These are phyloP conservation scores for Characodon lateralis DNA, from an alignment of 2,797 vertebrate species.

Conservation along the genomic window DNA sequence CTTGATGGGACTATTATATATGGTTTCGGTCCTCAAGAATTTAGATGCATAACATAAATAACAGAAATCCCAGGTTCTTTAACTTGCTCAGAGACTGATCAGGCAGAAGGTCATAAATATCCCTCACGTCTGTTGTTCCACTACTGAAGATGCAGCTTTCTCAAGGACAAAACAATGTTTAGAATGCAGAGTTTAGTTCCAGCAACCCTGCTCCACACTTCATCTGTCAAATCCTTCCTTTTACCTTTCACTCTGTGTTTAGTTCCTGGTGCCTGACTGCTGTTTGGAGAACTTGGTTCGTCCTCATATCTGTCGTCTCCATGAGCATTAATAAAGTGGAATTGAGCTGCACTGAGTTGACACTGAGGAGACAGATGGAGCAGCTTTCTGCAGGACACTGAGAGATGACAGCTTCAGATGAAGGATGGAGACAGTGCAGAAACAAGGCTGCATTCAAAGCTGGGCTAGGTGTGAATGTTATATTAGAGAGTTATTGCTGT, in stretches of 20 bases:
- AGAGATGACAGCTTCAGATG: conserved; percentile 28
- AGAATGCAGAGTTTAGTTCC: conserved; percentile 15
- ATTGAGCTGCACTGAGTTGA: conserved; percentile 47
- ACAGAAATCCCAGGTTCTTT: not conserved
- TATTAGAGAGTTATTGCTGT: conserved; percentile 22
- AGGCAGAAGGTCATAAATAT: not conserved
- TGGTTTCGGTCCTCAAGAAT: not conserved
- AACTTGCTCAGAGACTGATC: not conserved
- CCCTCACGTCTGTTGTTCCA: conserved; percentile 26
- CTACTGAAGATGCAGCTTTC: conserved; percentile 19
- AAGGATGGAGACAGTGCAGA: conserved; percentile 10
- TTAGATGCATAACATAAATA: not conserved
- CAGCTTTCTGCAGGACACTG: conserved; percentile 32
- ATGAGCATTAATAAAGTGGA: conserved; percentile 56
- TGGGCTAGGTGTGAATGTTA: conserved; percentile 24
- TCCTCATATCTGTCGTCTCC: conserved; percentile 52
- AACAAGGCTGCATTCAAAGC: conserved; percentile 4
- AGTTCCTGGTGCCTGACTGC: conserved; percentile 39
- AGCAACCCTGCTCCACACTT: conserved; percentile 28
- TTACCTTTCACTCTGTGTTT: conserved; percentile 25
- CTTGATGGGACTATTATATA: no score
- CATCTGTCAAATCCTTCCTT: conserved; percentile 31
- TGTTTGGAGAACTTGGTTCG: conserved; percentile 59
- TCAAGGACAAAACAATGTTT: conserved; percentile 46
- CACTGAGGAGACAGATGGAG: conserved; percentile 51